Percentiles rank a stretch among this genome's conserved stretches.
phyloP scores from a whole-genome alignment of 2,888 invertebrate genomes.

The Apeira syringaria region DNA sequence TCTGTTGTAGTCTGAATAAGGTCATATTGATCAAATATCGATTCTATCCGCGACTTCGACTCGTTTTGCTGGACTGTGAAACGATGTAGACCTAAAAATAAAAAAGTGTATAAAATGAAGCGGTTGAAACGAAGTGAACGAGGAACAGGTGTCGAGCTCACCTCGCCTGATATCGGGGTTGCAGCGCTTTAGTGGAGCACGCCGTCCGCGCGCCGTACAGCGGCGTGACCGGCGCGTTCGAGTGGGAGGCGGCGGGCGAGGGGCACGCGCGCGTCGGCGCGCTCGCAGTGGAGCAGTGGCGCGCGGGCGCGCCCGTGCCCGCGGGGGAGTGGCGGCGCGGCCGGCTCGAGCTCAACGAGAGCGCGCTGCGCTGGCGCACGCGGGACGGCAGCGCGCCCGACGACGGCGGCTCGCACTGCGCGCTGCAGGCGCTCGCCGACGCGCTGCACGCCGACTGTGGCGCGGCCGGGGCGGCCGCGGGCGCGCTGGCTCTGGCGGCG shows the following conservation, averaged over 20 bases:
- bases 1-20: too few species aligned
- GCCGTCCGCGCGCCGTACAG: conserved; percentile 39
- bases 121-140: too few species aligned
- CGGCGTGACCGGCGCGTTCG: conserved; percentile 60
- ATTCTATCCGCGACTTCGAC: too few species aligned
- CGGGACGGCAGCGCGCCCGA: conserved; percentile 83
- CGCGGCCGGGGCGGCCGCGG: conserved; percentile 83
- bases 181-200: conserved; percentile 48
- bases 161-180: too few species aligned
- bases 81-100: too few species aligned
- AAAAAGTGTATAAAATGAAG: too few species aligned
- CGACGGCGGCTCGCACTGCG: conserved; percentile 88
- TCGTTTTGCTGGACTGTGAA: too few species aligned
- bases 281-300: conserved; percentile 84
- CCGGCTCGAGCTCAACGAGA: conserved; percentile 88
- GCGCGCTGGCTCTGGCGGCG: conserved; percentile 45
- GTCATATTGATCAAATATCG: too few species aligned
- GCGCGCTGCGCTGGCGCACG: conserved; percentile 85
- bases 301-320: conserved; percentile 58
- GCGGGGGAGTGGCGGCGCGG: conserved; percentile 89
- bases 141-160: too few species aligned
- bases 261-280: conserved; percentile 82
- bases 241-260: conserved; percentile 86
- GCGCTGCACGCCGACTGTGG: conserved; percentile 88
- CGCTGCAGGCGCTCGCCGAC: conserved; percentile 87